A percentile compares a stretch with the other conserved stretches of the same genome.
Evolutionary conservation across 1,140 invertebrate genomes (phyloP).

Genomic region (Chrysoperla carnea): DNA sequence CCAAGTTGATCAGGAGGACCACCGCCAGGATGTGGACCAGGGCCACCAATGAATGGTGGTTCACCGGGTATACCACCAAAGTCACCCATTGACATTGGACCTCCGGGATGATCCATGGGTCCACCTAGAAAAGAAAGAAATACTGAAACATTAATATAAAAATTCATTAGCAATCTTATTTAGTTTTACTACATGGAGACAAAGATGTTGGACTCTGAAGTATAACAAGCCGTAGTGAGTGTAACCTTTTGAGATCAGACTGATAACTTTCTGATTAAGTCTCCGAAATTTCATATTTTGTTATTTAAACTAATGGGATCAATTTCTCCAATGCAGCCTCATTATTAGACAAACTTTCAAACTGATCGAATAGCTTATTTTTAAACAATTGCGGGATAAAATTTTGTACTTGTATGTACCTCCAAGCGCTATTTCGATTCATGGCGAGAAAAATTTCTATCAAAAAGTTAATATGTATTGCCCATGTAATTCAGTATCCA

Average conservation of each 20-base stretch:
- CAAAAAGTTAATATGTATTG: too few species aligned
- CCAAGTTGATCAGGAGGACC: conserved; percentile 26
- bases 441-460: too few species aligned
- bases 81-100: conserved; percentile 44
- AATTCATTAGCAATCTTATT: conserved; percentile 12
- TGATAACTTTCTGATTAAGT: background rate
- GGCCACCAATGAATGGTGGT: conserved; percentile 38
- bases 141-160: conserved; percentile 9
- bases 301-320: too few species aligned
- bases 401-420: too few species aligned
- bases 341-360: too few species aligned
- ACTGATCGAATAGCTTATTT: too few species aligned
- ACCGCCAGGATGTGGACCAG: conserved; percentile 33
- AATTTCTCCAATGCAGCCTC: too few species aligned
- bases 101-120: conserved; percentile 45
- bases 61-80: conserved; percentile 40
- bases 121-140: conserved; percentile 25
- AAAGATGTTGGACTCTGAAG: background rate
- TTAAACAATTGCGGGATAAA: too few species aligned
- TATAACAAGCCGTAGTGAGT: background rate
- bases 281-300: too few species aligned
- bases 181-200: conserved; percentile 1
- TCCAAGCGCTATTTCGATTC: too few species aligned
- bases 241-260: background rate
- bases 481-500: too few species aligned